phyloP scores from a whole-genome alignment of 1,140 invertebrate genomes.

The Pseudomyrmex pallidus region DNA sequence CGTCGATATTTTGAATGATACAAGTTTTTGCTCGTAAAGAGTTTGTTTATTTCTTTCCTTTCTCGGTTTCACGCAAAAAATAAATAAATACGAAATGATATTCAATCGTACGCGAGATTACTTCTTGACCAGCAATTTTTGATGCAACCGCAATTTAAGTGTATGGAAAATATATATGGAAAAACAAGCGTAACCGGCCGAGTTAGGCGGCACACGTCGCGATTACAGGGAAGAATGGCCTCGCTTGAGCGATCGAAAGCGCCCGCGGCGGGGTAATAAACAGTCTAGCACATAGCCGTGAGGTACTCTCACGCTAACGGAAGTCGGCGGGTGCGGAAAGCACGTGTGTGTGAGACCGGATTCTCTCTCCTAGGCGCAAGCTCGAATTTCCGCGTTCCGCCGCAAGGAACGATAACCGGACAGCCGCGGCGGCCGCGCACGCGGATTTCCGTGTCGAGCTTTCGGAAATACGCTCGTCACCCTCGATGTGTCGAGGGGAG shows the following conservation, averaged over 20 bases:
- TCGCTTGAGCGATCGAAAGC: constrained; percentile 37
- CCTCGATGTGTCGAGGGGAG: constrained; percentile 15
- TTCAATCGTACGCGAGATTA: not conserved
- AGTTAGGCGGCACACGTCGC: constrained; percentile 26
- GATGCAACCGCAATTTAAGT: too few relatives aligned
- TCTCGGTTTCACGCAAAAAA: not conserved
- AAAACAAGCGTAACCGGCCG: not conserved
- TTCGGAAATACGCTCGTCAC: constrained; percentile 56
- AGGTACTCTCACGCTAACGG: constrained; percentile 63
- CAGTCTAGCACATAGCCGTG: constrained; percentile 37
- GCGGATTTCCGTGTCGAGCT: constrained; percentile 64
- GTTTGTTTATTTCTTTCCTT: too few relatives aligned
- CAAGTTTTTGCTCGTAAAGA: too few relatives aligned
- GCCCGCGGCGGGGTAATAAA: constrained; percentile 46
- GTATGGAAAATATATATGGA: not conserved
- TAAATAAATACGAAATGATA: not conserved
- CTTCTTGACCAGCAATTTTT: not conserved
- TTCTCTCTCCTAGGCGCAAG: constrained; percentile 59
- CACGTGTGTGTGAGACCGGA: constrained; percentile 45
- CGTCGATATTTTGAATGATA: too few relatives aligned
- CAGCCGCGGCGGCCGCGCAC: constrained; percentile 49
- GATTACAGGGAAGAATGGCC: constrained; percentile 50
- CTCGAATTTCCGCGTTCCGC: constrained; percentile 71
- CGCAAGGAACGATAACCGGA: constrained; percentile 54
- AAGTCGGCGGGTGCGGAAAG: constrained; percentile 69